phyloP scores from a whole-genome alignment of 2,113 vertebrate genomes.

The Myrmophylax atrothorax region DNA sequence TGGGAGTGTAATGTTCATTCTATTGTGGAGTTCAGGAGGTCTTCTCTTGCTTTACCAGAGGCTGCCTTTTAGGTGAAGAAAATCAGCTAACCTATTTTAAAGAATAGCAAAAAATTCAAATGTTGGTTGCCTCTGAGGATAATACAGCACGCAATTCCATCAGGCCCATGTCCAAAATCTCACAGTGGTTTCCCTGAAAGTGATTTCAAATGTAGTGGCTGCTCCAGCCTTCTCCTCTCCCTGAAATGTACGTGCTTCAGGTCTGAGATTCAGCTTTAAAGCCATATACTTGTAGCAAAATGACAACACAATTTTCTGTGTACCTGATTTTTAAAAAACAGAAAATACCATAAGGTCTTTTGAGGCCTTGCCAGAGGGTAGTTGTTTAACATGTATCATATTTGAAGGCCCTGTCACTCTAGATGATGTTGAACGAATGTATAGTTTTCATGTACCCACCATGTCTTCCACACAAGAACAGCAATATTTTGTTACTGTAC shows the following conservation, averaged over 20 bases:
- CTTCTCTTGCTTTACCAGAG: neutral
- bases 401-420: constrained; percentile 57
- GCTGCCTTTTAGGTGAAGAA: neutral
- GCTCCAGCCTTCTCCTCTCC: neutral
- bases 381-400: constrained; percentile 64
- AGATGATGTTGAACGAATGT: constrained; percentile 40
- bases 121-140: neutral
- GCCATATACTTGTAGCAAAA: constrained; percentile 44
- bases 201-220: neutral
- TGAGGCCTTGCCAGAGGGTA: constrained; percentile 59
- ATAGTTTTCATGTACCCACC: constrained; percentile 30
- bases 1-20: neutral
- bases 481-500: constrained; percentile 42
- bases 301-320: constrained; percentile 60
- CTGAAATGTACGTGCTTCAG: constrained; percentile 12
- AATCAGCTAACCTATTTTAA: neutral
- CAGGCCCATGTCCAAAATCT: neutral
- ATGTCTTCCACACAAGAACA: constrained; percentile 42
- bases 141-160: neutral
- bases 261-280: constrained; percentile 1
- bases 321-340: constrained; percentile 69
- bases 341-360: constrained; percentile 64
- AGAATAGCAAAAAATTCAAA: neutral
- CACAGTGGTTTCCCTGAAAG: neutral
- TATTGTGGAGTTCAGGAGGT: neutral